A percentile compares a stretch with the other conserved stretches of the same genome.
Evolutionary conservation across 2,888 invertebrate genomes (phyloP).

Genomic region (Cephus rjabovi): DNA sequence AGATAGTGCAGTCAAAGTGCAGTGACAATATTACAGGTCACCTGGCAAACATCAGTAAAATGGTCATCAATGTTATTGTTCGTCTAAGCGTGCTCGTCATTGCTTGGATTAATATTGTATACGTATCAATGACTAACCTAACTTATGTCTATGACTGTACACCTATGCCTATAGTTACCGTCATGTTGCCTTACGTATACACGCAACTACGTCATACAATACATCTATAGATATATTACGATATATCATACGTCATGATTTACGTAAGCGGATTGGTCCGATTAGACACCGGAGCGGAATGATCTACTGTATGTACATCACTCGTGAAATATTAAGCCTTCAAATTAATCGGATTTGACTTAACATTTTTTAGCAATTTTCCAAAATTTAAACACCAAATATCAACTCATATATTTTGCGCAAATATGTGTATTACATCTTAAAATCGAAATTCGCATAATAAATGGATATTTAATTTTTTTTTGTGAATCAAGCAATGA

Average conservation of each 20-base stretch:
- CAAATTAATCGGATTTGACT: not conserved
- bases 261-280: not conserved
- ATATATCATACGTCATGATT: not conserved
- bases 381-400: not conserved
- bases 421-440: too few species aligned
- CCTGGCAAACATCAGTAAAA: not conserved
- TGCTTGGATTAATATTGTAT: not conserved
- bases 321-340: not conserved
- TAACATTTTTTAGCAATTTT: not conserved
- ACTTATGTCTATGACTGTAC: not conserved
- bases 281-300: not conserved
- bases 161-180: not conserved
- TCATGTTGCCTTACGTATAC: not conserved
- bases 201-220: not conserved
- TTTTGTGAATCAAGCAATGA: not conserved
- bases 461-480: not conserved
- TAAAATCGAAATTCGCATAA: not conserved
- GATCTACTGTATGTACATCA: not conserved
- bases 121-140: not conserved
- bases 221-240: not conserved
- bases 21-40: conserved; percentile 23
- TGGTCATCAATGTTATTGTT: not conserved
- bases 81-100: not conserved
- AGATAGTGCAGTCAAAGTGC: conserved; percentile 26
- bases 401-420: not conserved